Percentiles rank a stretch among this genome's conserved stretches.
Evolutionary conservation across 2,113 vertebrate species (phyloP).

Genomic region (Mungos mungo): DNA sequence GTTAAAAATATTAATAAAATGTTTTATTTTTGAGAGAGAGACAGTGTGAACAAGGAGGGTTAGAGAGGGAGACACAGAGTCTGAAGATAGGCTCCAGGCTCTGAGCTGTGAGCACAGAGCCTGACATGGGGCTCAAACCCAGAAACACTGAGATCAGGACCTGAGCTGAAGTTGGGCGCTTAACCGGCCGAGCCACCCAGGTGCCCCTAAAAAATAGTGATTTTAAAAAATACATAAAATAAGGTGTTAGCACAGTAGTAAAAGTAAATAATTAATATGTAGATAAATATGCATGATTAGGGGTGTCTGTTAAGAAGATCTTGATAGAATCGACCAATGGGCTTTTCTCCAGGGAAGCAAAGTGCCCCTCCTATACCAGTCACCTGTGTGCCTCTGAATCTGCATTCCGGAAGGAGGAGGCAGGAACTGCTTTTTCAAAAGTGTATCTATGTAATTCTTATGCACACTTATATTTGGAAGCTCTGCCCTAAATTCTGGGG

Average conservation of each 20-base stretch:
- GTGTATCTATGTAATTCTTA: not conserved
- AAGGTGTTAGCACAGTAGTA: not conserved
- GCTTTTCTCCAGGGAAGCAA: not conserved
- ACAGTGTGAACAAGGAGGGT: too few species aligned
- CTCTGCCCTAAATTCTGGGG: not conserved
- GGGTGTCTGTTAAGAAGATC: not conserved
- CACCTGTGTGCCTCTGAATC: not conserved
- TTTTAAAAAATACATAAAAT: not conserved
- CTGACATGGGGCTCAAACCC: too few species aligned
- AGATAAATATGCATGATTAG: not conserved
- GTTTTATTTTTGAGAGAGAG: too few species aligned
- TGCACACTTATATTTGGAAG: not conserved
- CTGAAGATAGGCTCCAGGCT: too few species aligned
- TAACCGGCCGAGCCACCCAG: too few species aligned
- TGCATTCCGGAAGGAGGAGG: not conserved
- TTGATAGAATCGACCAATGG: not conserved
- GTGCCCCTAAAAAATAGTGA: not conserved
- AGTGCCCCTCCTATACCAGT: not conserved
- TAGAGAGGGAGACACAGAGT: too few species aligned
- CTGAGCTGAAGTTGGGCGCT: too few species aligned
- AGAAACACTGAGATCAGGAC: too few species aligned
- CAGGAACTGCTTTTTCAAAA: not conserved
- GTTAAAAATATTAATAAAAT: not conserved
- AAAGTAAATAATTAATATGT: not conserved
- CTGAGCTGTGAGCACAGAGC: too few species aligned